Conservation (phyloP, 2,797 vertebrate species). For the Tinamus major region DNA sequence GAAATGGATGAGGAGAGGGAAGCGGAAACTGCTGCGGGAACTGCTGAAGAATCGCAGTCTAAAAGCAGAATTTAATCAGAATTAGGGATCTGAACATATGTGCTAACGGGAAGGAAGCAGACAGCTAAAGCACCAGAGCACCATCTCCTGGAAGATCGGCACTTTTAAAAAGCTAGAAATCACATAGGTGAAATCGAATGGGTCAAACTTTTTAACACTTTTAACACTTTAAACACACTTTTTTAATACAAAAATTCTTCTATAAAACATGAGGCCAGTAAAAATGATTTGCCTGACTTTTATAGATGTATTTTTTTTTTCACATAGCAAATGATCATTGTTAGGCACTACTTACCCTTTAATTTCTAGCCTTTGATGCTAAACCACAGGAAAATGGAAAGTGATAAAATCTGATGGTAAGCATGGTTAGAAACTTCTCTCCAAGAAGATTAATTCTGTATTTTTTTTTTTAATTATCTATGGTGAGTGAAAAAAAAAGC, state of each 20-base stretch:
- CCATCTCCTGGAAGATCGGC: conserved; percentile 67
- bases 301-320: neutral
- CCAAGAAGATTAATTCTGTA: neutral
- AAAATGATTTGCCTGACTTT: rapidly evolving
- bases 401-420: neutral
- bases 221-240: rapidly evolving
- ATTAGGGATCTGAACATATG: neutral
- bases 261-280: neutral
- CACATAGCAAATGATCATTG: rapidly evolving
- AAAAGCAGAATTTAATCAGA: neutral
- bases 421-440: neutral
- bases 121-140: conserved; percentile 53
- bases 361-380: neutral
- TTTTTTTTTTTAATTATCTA: neutral
- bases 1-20: rapidly evolving
- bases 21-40: rapidly evolving
- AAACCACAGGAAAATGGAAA: neutral
- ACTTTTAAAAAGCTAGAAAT: neutral
- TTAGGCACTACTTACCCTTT: neutral
- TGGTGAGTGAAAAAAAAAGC: neutral
- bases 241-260: neutral
- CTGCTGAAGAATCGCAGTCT: neutral
- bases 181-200: neutral
- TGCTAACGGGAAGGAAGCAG: rapidly evolving
- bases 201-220: neutral